Evolutionary conservation across 1,140 invertebrate genomes (phyloP).

Genomic region (Bombus superbus): DNA sequence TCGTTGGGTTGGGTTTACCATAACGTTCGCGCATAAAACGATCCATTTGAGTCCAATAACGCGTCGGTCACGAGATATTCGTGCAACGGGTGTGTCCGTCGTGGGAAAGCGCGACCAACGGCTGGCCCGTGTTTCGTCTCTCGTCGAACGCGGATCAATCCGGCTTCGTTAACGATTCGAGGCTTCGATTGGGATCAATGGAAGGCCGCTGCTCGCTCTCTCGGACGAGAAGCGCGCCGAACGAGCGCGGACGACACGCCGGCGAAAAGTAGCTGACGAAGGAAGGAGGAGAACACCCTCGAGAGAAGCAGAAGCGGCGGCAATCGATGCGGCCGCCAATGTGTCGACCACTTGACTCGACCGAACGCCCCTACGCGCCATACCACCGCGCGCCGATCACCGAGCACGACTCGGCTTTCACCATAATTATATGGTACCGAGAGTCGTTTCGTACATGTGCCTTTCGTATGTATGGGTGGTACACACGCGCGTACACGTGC

Average conservation of each 20-base stretch:
- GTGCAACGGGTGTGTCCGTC: background rate
- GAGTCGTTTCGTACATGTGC: slow-evolving; percentile 14
- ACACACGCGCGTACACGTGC: background rate
- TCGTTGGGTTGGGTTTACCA: too few species aligned
- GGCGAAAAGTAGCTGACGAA: slow-evolving; percentile 42
- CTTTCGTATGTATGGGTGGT: background rate
- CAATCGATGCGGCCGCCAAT: slow-evolving; percentile 37
- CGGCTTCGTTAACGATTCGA: slow-evolving; percentile 35
- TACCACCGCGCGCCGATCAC: slow-evolving; percentile 35
- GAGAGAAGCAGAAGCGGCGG: slow-evolving; percentile 4
- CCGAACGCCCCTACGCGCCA: slow-evolving; percentile 24
- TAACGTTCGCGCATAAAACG: too few species aligned
- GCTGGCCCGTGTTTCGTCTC: background rate
- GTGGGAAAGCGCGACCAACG: background rate
- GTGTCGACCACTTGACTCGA: slow-evolving; percentile 42
- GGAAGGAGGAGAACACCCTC: slow-evolving; percentile 2
- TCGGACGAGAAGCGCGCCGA: background rate
- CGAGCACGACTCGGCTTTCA: slow-evolving; percentile 71
- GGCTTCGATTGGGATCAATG: slow-evolving; percentile 48
- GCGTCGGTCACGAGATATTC: background rate
- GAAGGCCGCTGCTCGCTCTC: background rate
- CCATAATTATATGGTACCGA: slow-evolving; percentile 74
- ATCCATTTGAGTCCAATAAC: background rate
- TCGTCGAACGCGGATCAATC: slow-evolving; percentile 35
- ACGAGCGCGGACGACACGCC: background rate